phyloP scores from a whole-genome alignment of 2,113 vertebrate species.

The Erinaceus europaeus region DNA sequence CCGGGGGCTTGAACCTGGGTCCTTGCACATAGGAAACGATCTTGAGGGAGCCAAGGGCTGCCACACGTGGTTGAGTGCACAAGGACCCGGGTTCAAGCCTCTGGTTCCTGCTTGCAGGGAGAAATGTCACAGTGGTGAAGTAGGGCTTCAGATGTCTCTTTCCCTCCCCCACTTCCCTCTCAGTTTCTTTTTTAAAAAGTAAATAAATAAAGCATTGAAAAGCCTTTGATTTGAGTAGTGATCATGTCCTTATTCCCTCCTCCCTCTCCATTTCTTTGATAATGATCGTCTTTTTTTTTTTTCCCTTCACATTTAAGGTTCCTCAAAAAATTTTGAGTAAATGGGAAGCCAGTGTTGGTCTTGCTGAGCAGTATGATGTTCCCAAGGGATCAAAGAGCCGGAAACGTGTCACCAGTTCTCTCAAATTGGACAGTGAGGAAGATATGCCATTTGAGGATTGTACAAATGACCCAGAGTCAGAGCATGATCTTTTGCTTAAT shows the following conservation, averaged over 20 bases:
- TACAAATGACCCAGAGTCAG: slow-evolving; percentile 77
- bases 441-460: slow-evolving; percentile 73
- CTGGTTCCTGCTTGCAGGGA: too few relatives aligned
- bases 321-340: slow-evolving; percentile 91
- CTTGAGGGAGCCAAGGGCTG: too few relatives aligned
- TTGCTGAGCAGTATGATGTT: slow-evolving; percentile 89
- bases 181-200: too few relatives aligned
- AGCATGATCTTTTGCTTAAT: slow-evolving; percentile 79
- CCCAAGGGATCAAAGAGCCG: slow-evolving; percentile 82
- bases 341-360: slow-evolving; percentile 92
- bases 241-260: background rate
- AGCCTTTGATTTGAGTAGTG: background rate
- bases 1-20: too few relatives aligned
- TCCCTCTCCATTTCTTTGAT: background rate
- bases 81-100: too few relatives aligned
- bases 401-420: slow-evolving; percentile 75
- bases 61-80: too few relatives aligned
- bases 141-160: too few relatives aligned
- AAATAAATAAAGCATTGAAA: too few relatives aligned
- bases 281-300: slow-evolving; percentile 48
- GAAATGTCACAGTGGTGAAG: too few relatives aligned
- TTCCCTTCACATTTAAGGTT: slow-evolving; percentile 84
- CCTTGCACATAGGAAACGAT: too few relatives aligned
- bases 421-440: slow-evolving; percentile 79
- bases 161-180: too few relatives aligned